These are phyloP conservation scores for Noturus placidus DNA, from an alignment of 2,113 vertebrate genomes.

Conservation along the genomic window DNA sequence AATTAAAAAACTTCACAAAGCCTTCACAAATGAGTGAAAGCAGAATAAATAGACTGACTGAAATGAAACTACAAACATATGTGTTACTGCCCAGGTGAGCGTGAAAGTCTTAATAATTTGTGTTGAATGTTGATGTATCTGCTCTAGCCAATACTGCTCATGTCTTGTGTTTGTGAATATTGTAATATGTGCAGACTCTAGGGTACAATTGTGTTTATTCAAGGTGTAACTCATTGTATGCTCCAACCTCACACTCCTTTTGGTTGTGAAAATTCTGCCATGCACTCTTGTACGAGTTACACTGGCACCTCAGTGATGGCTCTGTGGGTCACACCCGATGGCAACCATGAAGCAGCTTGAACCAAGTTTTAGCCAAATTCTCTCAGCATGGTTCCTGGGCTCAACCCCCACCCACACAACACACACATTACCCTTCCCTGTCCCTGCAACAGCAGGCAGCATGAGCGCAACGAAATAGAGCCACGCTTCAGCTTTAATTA, in stretches of 20 bases:
- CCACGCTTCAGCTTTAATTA: slow-evolving; percentile 44
- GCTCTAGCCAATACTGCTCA: neutral
- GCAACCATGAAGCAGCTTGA: slow-evolving; percentile 26
- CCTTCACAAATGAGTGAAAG: neutral
- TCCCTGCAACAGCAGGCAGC: slow-evolving; percentile 28
- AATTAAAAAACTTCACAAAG: neutral
- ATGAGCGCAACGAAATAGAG: slow-evolving; percentile 12
- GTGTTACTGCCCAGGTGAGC: neutral
- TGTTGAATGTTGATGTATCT: neutral
- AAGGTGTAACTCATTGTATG: neutral
- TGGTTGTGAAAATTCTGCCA: slow-evolving; percentile 30
- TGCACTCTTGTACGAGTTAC: slow-evolving; percentile 4
- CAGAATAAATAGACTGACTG: neutral
- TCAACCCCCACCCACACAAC: neutral
- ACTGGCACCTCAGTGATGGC: neutral
- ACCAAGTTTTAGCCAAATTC: neutral
- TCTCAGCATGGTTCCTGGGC: slow-evolving; percentile 5
- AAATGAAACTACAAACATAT: neutral
- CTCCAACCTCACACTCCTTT: slow-evolving; percentile 13
- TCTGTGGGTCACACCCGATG: slow-evolving; percentile 9
- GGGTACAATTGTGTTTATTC: slow-evolving; percentile 11
- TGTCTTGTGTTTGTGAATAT: neutral
- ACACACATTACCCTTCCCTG: neutral
- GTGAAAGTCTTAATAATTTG: neutral
- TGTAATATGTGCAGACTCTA: neutral